Evolutionary conservation across 1,140 invertebrate genomes (phyloP), one percentile per base, ranked within the genome.

Genomic region (Halictus rubicundus): DNA sequence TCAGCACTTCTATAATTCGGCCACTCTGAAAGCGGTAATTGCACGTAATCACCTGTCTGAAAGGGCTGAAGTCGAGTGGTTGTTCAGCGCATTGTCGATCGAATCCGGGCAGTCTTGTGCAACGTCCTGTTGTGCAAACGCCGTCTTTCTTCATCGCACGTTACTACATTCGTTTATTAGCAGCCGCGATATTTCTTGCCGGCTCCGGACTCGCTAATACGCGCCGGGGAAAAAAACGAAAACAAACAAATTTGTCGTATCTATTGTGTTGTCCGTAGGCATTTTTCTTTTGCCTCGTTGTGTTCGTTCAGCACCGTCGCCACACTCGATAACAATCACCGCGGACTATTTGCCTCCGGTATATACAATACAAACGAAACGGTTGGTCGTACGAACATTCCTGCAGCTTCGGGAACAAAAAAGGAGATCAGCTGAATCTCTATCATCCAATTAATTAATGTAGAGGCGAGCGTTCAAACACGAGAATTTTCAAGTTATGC

Each of bases 61-160:
- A 75, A 75, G 49, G 63, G 63, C 64, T 75, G 19, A 68, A 75
- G 23, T 68, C 1, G 54, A 68, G 64, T 46, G 25, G 52, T 12
- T 27, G 39, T 76, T 59, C 64, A 66, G 10, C 23, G 37, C 49
- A 59, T 76, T 68, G 73, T 76, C 52, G 25, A 68, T 76, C 63
- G 52, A 60, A 76, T 59, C 52, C 63, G 37, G 52, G 37, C 27
- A 68, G 66, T 68, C 64, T 76, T 76, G 73, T 76, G 52, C 57
- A 68, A 68, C 21, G 9, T 68, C 49, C 63, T 68, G 52, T 76
- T 68, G 19, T 76, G 37, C 64, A 76, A 76, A 76, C 60, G 19
- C 16, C 14, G n/a, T 16, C 16, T 57, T 63, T 73, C 25, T 23
- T 49, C 25, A 32, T 6, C 54, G 8, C 21, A 54, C 52, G 64